Evolutionary conservation across 2,888 invertebrate genomes (phyloP).

Genomic region (Hoplodrina blanda): DNA sequence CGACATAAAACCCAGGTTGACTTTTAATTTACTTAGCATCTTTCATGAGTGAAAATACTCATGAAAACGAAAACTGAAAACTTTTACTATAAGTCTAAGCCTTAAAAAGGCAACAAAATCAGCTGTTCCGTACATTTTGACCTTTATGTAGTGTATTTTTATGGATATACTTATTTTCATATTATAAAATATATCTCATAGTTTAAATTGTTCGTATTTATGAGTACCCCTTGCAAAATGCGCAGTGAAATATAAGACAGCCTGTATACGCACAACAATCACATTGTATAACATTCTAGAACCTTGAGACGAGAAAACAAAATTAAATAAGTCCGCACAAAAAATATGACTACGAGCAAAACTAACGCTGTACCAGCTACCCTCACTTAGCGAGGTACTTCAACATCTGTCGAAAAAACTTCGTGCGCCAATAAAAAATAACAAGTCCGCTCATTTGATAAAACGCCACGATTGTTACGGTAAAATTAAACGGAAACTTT

Average conservation of each 20-base stretch:
- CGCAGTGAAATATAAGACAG: background rate
- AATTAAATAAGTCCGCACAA: conserved; percentile 50
- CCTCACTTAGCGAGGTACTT: conserved; percentile 59
- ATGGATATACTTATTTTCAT: too few species aligned
- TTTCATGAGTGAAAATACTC: too few species aligned
- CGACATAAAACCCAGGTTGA: too few species aligned
- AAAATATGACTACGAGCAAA: conserved; percentile 55
- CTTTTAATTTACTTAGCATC: too few species aligned
- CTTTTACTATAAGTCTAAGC: too few species aligned
- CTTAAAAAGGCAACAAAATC: too few species aligned
- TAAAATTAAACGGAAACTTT: conserved; percentile 62
- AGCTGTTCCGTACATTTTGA: too few species aligned
- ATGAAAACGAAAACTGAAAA: too few species aligned
- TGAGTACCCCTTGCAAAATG: too few species aligned
- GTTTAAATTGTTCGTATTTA: too few species aligned
- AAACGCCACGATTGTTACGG: conserved; percentile 60
- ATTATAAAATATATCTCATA: too few species aligned
- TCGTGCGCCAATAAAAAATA: conserved; percentile 60
- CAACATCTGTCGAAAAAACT: conserved; percentile 66
- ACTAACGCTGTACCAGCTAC: conserved; percentile 54
- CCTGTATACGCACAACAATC: conserved; percentile 8
- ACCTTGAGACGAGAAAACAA: conserved; percentile 40
- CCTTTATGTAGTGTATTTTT: too few species aligned
- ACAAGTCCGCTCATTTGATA: conserved; percentile 62
- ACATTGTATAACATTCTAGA: conserved; percentile 23